Base-by-base conservation (phyloP, 2,888 invertebrate species). In the Orchesella flavescens region DNA sequence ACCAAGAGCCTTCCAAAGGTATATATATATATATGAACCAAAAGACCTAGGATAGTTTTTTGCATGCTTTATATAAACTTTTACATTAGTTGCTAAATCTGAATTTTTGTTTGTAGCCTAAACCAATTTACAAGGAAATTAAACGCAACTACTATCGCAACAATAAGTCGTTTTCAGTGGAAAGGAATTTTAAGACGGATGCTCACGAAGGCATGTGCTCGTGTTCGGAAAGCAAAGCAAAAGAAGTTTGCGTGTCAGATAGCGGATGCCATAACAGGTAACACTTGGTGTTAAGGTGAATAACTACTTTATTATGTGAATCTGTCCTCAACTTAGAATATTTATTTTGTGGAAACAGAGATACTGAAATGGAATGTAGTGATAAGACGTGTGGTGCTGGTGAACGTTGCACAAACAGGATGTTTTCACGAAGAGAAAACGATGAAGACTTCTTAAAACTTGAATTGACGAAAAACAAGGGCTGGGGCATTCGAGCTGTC, bases 51-150 rank as follows among this genome's bases (percentile, higher is more conserved):
- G 12, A 44, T 44, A 44, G 17, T 69, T 69, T 49, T 12, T 69
- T 49, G 46, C 17, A n/a, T n/a, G n/a, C n/a, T n/a, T n/a, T n/a
- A n/a, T 66, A 4, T n/a, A 69, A 44, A 69, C 12, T 65, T 44
- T 44, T 12, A 12, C 12, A 44, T 44, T 9, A 44, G 44, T 44
- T 44, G 44, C 44, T 59, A 65, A 63, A 65, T 65, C n/a, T 59
- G 53, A 17, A 5, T 15, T 74, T 24, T 53, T 34, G 44, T 21
- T 59, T 59, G 19, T 57, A 88, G 87, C 84, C 87, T 0, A 85
- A 84, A 34, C 88, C 88, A 7, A 44, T 84, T 12, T 88, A 87
- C 44, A 86, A 87, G 49, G 86, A 85, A 44, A 86, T 87, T 46
- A 86, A 88, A 1, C 74, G 68, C 49, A 88, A 88, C 73, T 63